phyloP scores from a whole-genome alignment of 2,888 invertebrate genomes.

The Bellardia bayeri region DNA sequence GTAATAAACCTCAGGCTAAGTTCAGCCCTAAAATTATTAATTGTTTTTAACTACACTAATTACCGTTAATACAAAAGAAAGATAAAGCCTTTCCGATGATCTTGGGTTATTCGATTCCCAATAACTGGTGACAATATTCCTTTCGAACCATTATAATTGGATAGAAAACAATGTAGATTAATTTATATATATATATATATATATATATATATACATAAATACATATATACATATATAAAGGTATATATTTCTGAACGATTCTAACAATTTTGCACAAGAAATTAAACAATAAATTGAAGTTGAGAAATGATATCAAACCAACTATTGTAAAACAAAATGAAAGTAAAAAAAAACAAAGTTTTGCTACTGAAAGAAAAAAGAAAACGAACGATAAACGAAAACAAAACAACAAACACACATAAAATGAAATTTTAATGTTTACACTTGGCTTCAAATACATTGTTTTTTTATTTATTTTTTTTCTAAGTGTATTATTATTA shows the following conservation, averaged over 20 bases:
- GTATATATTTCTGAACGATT: slow-evolving; percentile 1
- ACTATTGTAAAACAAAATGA: slow-evolving; percentile 69
- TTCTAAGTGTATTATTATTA: slow-evolving; percentile 51
- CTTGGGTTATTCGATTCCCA: too few species aligned
- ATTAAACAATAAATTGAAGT: slow-evolving; percentile 43
- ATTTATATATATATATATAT: not conserved
- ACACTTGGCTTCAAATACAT: slow-evolving; percentile 69
- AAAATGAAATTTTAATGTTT: slow-evolving; percentile 49
- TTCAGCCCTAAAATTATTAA: too few species aligned
- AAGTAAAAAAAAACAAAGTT: slow-evolving; percentile 37
- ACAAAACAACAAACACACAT: slow-evolving; percentile 65
- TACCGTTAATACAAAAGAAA: too few species aligned
- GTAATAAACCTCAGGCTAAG: too few species aligned
- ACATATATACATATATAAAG: not conserved
- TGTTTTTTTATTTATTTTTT: slow-evolving; percentile 1
- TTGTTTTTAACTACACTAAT: too few species aligned
- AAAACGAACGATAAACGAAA: slow-evolving; percentile 42
- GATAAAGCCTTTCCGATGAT: too few species aligned
- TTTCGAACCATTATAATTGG: slow-evolving; percentile 17
- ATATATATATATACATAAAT: not conserved
- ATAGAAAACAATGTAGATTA: slow-evolving; percentile 56
- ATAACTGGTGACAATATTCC: too few species aligned
- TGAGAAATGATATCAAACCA: slow-evolving; percentile 64
- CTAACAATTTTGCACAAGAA: slow-evolving; percentile 49
- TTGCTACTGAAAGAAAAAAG: slow-evolving; percentile 53